Base-by-base conservation (phyloP, 37 sponge, comb jelly and placozoan species). In the Hexactinellida sp. region DNA sequence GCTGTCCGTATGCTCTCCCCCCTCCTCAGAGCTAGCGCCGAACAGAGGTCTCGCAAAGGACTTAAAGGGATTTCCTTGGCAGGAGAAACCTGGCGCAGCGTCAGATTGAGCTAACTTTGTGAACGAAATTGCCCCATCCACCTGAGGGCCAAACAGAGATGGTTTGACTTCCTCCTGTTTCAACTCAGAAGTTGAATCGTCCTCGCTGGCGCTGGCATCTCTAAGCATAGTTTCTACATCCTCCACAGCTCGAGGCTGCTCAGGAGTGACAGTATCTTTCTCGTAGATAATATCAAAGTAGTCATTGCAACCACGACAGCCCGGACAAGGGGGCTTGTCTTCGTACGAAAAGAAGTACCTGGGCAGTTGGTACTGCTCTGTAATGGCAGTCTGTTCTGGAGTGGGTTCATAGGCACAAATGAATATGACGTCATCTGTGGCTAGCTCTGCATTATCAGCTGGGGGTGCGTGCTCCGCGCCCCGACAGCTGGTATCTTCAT, bases 281-380 rank as follows among this genome's bases (percentile, higher is more conserved):
- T 63, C 76, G 34, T 63, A 63, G 25, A 63, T 23, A 63, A 63
- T 63, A 24, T 39, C 85, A 38, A 9, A 83, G n/a, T 86, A 84
- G 85, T 91, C 94, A 0, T 34, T 37, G 47, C 95, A 95, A 24
- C 95, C 95, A 36, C 90, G 83, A 54, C 95, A 95, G 23, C 95
- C 95, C 55, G 92, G 85, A 37, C 93, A 93, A 37, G 86, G 36
- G 30, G 92, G 85, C 36, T 87, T 88, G 3, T 84, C 54, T 36
- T 93, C 87, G 84, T 93, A 93, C 23, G 87, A 83, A 38, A 89
- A 96, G 86, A 96, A 93, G 16, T 87, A 38, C 24, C 32, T 84
- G 0, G 96, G 96, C 38, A 96, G 83, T 87, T 89, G 39, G 19
- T 82, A 88, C 36, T 86, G n/a, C 32, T 84, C 47, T 24, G 91